Conservation (phyloP, 2,113 vertebrate species). For the Heloderma charlesbogerti region DNA sequence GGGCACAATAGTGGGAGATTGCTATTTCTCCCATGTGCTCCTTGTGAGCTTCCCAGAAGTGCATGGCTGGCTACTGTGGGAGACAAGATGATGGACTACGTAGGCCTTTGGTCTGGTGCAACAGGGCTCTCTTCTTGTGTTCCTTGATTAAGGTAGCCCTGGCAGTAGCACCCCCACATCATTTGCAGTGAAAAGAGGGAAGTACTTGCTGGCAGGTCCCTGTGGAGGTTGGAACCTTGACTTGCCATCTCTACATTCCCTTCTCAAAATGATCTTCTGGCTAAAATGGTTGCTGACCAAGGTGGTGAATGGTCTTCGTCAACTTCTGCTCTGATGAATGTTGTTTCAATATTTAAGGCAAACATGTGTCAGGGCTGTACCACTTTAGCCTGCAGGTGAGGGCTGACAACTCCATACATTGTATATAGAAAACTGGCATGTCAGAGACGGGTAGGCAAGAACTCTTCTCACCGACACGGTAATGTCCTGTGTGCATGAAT, state of each 20-base stretch:
- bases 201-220: not conserved
- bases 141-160: not conserved
- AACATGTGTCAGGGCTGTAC: not conserved
- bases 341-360: not conserved
- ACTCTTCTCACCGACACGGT: not conserved
- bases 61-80: not conserved
- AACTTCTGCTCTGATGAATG: not conserved
- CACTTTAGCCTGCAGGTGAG: not conserved
- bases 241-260: not conserved
- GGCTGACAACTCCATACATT: not conserved
- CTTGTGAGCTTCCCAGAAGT: not conserved
- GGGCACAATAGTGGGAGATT: no score
- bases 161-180: no score
- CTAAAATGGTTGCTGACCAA: not conserved
- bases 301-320: not conserved
- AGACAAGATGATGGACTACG: not conserved
- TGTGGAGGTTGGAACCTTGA: not conserved
- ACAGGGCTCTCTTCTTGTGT: not conserved
- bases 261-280: not conserved
- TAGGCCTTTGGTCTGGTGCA: not conserved
- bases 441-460: not conserved
- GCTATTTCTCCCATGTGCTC: not conserved
- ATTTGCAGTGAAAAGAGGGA: not conserved
- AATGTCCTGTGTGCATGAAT: not conserved
- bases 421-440: not conserved